Conservation (phyloP, 35 echinoderm and acorn worm genomes). For the Patiria miniata region DNA sequence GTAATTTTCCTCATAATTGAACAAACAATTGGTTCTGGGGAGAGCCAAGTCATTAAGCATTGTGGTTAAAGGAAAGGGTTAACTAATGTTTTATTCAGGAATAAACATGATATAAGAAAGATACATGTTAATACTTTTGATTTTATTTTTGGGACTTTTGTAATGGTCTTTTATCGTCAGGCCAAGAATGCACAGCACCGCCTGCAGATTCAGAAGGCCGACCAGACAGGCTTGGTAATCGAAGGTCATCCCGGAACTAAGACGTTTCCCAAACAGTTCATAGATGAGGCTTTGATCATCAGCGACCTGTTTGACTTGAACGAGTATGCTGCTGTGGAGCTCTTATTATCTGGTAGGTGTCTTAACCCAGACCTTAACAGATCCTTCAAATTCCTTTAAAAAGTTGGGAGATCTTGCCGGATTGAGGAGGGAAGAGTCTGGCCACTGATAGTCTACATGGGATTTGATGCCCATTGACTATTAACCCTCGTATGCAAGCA, state of each 20-base stretch:
- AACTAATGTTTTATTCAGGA: too few species aligned
- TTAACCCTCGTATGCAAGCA: too few species aligned
- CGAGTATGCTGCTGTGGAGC: conserved; percentile 88
- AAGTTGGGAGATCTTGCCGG: neutral
- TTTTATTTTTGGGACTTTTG: neutral
- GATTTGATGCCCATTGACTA: too few species aligned
- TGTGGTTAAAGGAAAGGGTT: too few species aligned
- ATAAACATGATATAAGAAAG: neutral
- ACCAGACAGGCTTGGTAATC: conserved; percentile 65
- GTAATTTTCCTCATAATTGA: too few species aligned
- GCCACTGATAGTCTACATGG: too few species aligned
- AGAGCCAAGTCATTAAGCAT: too few species aligned
- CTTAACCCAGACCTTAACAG: neutral
- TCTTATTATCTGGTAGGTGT: conserved; percentile 82
- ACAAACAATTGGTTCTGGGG: too few species aligned
- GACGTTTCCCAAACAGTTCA: conserved; percentile 67
- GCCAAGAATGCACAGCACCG: conserved; percentile 95
- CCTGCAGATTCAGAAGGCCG: conserved; percentile 78
- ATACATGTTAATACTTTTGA: neutral
- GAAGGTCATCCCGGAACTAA: conserved; percentile 58
- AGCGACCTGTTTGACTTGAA: conserved; percentile 97
- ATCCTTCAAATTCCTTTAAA: neutral
- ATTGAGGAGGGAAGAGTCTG: neutral
- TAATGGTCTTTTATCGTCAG: conserved; percentile 36
- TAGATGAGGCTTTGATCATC: conserved; percentile 87